These are phyloP conservation scores for Anguilla megastoma DNA, from an alignment of 2,797 vertebrate genomes.

Conservation along the genomic window DNA sequence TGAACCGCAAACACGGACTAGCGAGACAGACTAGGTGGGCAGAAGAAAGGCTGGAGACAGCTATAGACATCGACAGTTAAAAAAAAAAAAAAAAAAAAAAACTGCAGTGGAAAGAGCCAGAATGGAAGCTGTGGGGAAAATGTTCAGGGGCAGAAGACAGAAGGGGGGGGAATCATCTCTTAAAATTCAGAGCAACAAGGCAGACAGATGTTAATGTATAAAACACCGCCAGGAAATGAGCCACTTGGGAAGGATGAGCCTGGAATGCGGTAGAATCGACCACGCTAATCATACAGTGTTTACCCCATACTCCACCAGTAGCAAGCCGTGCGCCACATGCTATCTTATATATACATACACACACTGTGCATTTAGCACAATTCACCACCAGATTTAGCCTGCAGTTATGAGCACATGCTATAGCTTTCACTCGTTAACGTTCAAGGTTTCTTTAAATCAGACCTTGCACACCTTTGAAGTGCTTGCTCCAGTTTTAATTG, in stretches of 20 bases:
- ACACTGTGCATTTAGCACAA: conserved; percentile 22
- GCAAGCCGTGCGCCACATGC: neutral
- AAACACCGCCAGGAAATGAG: conserved; percentile 18
- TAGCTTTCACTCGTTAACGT: conserved; percentile 64
- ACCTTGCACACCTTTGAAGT: conserved; percentile 75
- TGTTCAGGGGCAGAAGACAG: too few relatives aligned
- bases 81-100: neutral
- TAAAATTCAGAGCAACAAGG: conserved; percentile 20
- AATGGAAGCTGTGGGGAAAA: neutral
- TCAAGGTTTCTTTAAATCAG: conserved; percentile 81
- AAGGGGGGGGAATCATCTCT: neutral
- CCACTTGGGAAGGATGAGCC: conserved; percentile 9
- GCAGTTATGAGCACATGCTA: conserved; percentile 37
- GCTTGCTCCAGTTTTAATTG: conserved; percentile 75
- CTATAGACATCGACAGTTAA: neutral
- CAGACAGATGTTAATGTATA: conserved; percentile 24
- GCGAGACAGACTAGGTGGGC: conserved; percentile 38
- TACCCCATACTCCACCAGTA: neutral
- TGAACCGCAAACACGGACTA: neutral
- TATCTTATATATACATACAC: neutral
- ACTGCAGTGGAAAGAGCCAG: neutral
- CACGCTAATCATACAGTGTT: conserved; percentile 16
- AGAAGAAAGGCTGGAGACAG: conserved; percentile 58
- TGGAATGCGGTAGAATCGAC: neutral
- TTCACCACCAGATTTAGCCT: conserved; percentile 48